Evolutionary conservation across 23 tunicate genomes (phyloP).

Genomic region (Phallusia fumigata): DNA sequence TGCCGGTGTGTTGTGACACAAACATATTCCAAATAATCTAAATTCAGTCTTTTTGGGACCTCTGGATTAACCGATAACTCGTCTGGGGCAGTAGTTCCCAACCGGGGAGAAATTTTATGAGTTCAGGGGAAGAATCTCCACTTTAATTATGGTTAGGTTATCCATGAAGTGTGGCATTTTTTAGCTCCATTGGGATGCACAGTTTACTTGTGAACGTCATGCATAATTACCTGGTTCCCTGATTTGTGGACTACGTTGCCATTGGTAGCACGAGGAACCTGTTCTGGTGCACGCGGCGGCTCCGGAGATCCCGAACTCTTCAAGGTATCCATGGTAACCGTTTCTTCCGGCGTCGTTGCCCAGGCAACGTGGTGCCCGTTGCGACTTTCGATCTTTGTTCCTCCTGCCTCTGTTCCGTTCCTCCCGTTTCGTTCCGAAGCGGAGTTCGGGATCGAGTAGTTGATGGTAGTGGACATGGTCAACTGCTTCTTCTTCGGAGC

Average conservation of each 20-base stretch:
- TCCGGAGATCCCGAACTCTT: conserved; percentile 58
- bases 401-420: not conserved
- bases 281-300: conserved; percentile 1
- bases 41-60: no score
- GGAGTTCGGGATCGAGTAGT: conserved; percentile 49
- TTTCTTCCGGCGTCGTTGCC: conserved; percentile 30
- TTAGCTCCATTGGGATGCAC: no score
- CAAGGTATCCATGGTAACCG: conserved; percentile 73
- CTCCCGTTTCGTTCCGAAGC: not conserved
- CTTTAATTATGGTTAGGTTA: no score
- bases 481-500: conserved; percentile 35
- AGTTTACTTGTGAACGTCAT: no score
- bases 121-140: no score
- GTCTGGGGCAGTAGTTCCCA: no score
- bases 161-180: no score
- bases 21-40: no score
- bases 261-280: not conserved
- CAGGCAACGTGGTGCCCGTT: conserved; percentile 41
- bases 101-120: no score
- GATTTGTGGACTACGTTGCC: conserved; percentile 16
- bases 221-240: conserved; percentile 46
- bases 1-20: no score
- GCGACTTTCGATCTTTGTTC: not conserved
- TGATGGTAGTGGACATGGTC: conserved; percentile 41
- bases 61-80: no score